Base-by-base conservation (phyloP, 1,140 invertebrate genomes). In the Marisa cornuarietis region DNA sequence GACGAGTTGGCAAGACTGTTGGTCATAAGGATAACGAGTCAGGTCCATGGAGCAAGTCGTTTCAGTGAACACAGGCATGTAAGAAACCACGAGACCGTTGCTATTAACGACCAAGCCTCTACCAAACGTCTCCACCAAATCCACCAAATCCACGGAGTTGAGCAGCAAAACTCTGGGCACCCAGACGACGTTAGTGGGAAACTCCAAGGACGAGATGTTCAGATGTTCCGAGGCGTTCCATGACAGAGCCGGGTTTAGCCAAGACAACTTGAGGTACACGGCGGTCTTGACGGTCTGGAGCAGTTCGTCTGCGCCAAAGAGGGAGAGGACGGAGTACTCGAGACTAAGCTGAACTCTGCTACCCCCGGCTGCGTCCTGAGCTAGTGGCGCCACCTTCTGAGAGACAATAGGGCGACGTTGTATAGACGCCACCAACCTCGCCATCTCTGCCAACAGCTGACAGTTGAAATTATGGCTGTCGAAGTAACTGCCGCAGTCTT, bases 21-120 rank as follows among this genome's bases (percentile, higher is more conserved):
- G 90, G 86, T 95, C 95, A 79, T 93, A 94, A 0, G 95, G 95
- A 94, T 94, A 95, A 20, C 92, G 89, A 22, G 90, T 90, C 68
- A 95, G 90, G 92, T 99, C 95, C 84, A 98, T 98, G 92, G 97
- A 96, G 90, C 97, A 98, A 90, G 97, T 81, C 95, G 87, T 78
- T 22, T 73, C 65, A 0, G 68, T 54, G n/a, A 49, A 68, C 62
- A 74, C 51, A 80, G 79, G 78, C 49, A 79, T 65, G 20, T 80
- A 7, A 58, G 78, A 88, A 85, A 87, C 90, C 49, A 82, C 24
- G 54, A 78, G 22, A 63, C 76, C 52, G 58, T 63, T 18, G 62
- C 68, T 61, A 24, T 65, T 10, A 3, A 78, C 18, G 9, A 18
- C 0, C 69, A 72, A 11, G n/a, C 68, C 26, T 42, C 68, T 66